Evolutionary conservation across 2,888 invertebrate species (phyloP).

Genomic region (Ametastegia equiseti): DNA sequence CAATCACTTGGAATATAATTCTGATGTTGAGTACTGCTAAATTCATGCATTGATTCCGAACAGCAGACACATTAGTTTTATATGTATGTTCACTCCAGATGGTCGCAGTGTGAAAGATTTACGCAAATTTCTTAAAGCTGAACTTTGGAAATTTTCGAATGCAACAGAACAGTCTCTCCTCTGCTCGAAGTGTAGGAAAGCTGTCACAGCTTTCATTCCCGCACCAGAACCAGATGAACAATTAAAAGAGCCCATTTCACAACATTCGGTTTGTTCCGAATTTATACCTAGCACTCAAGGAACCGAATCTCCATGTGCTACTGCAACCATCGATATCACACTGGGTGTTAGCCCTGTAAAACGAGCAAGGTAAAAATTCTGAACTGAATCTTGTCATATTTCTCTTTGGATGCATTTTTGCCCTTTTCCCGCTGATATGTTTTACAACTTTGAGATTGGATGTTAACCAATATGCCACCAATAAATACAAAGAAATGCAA

Average conservation of each 20-base stretch:
- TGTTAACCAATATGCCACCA: neutral
- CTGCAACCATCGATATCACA: neutral
- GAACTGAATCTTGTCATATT: neutral
- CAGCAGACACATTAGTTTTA: too few species aligned
- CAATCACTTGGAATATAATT: too few species aligned
- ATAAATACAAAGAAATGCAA: neutral
- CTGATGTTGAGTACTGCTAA: too few species aligned
- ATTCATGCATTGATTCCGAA: too few species aligned
- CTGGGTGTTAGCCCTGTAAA: neutral
- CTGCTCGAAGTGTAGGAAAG: conserved; percentile 13
- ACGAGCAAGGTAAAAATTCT: neutral
- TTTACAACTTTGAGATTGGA: neutral
- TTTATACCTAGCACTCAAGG: neutral
- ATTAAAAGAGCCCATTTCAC: conserved; percentile 5
- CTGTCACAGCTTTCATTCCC: neutral
- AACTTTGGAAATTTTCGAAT: conserved; percentile 9
- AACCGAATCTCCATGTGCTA: neutral
- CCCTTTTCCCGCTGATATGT: too few species aligned
- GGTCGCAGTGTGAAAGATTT: conserved; percentile 14
- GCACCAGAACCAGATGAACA: neutral
- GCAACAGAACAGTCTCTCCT: conserved; percentile 4
- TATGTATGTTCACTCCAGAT: neutral
- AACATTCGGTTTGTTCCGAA: neutral
- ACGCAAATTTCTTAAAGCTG: conserved; percentile 5
- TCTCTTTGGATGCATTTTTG: too few species aligned